phyloP scores from a whole-genome alignment of 2,888 invertebrate species.

The Xiphydria camelus region DNA sequence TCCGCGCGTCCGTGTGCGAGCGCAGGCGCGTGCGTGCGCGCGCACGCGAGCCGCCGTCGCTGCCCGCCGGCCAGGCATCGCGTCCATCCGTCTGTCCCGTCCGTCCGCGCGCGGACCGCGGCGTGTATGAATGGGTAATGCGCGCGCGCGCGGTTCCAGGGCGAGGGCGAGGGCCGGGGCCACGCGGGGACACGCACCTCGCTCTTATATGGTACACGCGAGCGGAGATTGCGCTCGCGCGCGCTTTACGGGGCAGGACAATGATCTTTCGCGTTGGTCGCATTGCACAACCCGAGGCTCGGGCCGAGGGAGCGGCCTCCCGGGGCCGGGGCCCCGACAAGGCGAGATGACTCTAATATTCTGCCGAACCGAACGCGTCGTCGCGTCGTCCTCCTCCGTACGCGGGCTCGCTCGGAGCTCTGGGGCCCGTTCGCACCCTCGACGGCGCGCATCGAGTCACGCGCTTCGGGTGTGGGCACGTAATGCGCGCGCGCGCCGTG shows the following conservation, averaged over 20 bases:
- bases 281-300: conserved; percentile 29
- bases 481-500: too few relatives aligned
- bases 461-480: too few relatives aligned
- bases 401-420: too few relatives aligned
- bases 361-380: conserved; percentile 3
- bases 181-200: neutral
- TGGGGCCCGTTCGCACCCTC: too few relatives aligned
- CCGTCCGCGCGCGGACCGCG: neutral
- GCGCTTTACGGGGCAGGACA: conserved; percentile 25
- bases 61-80: too few relatives aligned
- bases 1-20: conserved; percentile 24
- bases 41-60: too few relatives aligned
- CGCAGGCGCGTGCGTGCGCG: too few relatives aligned
- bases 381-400: too few relatives aligned
- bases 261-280: conserved; percentile 35
- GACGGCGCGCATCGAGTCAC: too few relatives aligned
- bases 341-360: conserved; percentile 40
- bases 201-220: conserved; percentile 1
- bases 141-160: neutral
- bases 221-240: neutral
- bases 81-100: neutral
- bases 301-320: conserved; percentile 35
- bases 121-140: conserved; percentile 3
- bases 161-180: neutral
- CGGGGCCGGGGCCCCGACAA: conserved; percentile 16